Evolutionary conservation across 2,888 invertebrate species (phyloP).

Genomic region (Lepidochrysops patricia): DNA sequence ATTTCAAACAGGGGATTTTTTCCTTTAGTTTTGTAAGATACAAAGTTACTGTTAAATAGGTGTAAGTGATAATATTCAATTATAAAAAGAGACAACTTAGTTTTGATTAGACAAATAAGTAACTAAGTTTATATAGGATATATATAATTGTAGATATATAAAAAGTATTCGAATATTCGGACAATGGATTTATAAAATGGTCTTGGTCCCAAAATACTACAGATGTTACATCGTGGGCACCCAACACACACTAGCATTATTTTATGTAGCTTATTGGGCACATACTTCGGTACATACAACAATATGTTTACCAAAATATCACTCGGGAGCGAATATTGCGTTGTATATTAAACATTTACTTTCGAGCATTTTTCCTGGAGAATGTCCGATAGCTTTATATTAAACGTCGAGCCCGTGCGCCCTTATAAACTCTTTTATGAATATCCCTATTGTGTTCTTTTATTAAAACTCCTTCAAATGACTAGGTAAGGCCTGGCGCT

Average conservation of each 20-base stretch:
- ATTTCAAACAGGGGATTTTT: not conserved
- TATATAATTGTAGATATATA: too few relatives aligned
- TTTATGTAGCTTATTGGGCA: not conserved
- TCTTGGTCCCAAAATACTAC: too few relatives aligned
- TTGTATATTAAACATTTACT: slow-evolving; percentile 3
- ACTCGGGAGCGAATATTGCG: not conserved
- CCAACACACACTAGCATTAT: not conserved
- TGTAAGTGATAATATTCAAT: too few relatives aligned
- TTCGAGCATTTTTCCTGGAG: not conserved
- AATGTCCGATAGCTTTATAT: slow-evolving; percentile 8
- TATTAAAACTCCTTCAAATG: slow-evolving; percentile 2
- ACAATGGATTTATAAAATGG: too few relatives aligned
- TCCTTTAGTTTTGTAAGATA: not conserved
- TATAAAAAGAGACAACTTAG: not conserved
- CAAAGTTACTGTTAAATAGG: too few relatives aligned
- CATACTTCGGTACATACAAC: not conserved
- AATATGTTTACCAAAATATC: not conserved
- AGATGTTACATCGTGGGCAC: too few relatives aligned
- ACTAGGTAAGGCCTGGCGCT: slow-evolving; percentile 20
- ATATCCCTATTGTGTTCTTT: slow-evolving; percentile 7
- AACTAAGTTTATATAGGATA: too few relatives aligned
- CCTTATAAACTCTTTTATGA: slow-evolving; percentile 7
- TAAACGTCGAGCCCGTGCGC: not conserved
- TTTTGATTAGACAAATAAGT: too few relatives aligned
- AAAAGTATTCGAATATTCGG: too few relatives aligned